A percentile compares a stretch with the other conserved stretches of the same genome.
These are phyloP conservation scores for Thecocarcelia acutangulata DNA, from an alignment of 2,888 invertebrate genomes.

Conservation along the genomic window DNA sequence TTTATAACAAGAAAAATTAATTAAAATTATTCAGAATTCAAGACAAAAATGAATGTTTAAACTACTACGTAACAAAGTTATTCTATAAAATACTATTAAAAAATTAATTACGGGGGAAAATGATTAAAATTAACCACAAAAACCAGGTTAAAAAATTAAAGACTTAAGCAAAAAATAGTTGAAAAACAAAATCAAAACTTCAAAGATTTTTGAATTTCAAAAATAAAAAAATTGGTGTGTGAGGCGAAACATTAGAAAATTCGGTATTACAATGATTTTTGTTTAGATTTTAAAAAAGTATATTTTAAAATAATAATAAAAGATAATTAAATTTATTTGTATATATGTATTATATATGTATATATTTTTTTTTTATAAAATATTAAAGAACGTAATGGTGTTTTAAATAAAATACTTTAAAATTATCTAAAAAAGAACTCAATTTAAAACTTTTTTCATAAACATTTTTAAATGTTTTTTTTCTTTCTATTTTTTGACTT, in stretches of 20 bases:
- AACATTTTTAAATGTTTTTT: slow-evolving; percentile 30
- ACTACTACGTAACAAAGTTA: slow-evolving; percentile 69
- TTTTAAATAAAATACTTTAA: slow-evolving; percentile 18
- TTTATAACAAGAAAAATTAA: slow-evolving; percentile 57
- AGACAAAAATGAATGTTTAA: slow-evolving; percentile 65
- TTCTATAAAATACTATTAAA: slow-evolving; percentile 65
- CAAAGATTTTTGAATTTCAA: slow-evolving; percentile 57
- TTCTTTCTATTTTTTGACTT: slow-evolving; percentile 54
- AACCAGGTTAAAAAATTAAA: slow-evolving; percentile 63
- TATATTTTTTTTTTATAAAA: slow-evolving; percentile 72
- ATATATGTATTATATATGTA: slow-evolving; percentile 71
- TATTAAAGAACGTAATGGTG: slow-evolving; percentile 44
- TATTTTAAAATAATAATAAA: slow-evolving; percentile 65
- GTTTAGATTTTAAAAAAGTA: slow-evolving; percentile 53
- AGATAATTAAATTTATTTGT: slow-evolving; percentile 59
- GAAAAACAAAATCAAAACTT: slow-evolving; percentile 55
- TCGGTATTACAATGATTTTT: slow-evolving; percentile 80
- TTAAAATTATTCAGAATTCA: slow-evolving; percentile 64
- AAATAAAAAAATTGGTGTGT: slow-evolving; percentile 72
- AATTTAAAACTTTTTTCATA: slow-evolving; percentile 28
- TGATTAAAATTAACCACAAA: slow-evolving; percentile 64
- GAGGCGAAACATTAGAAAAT: slow-evolving; percentile 82
- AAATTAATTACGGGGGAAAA: slow-evolving; percentile 61
- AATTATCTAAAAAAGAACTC: slow-evolving; percentile 48
- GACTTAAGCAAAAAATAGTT: slow-evolving; percentile 55